Evolutionary conservation across 2,888 invertebrate species (phyloP).

Genomic region (Eilema caniola): DNA sequence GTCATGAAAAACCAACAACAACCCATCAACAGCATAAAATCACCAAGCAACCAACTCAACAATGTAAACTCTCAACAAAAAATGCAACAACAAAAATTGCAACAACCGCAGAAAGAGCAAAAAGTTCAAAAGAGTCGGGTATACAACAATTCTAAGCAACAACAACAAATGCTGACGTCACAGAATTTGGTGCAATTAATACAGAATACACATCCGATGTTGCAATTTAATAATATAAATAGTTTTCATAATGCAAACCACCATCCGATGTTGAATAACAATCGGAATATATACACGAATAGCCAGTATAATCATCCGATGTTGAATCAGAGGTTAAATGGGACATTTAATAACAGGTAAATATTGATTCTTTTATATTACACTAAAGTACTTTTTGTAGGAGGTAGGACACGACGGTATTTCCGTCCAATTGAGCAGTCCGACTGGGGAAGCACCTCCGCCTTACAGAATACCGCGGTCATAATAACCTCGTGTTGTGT

Average conservation of each 20-base stretch:
- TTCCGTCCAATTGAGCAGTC: no score
- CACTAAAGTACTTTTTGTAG: no score
- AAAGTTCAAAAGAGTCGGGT: constrained; percentile 69
- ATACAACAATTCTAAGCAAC: constrained; percentile 70
- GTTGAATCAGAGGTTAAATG: constrained; percentile 69
- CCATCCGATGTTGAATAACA: constrained; percentile 75
- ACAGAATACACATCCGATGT: constrained; percentile 81
- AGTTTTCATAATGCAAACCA: constrained; percentile 80
- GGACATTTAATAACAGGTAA: constrained; percentile 64
- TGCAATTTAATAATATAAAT: constrained; percentile 67
- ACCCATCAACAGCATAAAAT: constrained; percentile 47
- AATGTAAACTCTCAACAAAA: constrained; percentile 22
- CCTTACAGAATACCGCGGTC: no score
- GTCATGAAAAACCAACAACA: constrained; percentile 54
- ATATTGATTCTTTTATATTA: constrained; percentile 20
- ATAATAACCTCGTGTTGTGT: no score
- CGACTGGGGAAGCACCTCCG: no score
- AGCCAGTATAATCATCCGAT: constrained; percentile 64
- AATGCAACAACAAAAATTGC: constrained; percentile 9
- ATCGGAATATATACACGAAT: constrained; percentile 58
- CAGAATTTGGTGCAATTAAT: constrained; percentile 79
- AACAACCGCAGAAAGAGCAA: constrained; percentile 49
- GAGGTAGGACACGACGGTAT: no score
- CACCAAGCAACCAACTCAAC: constrained; percentile 47
- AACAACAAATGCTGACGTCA: constrained; percentile 54